These are phyloP conservation scores for Pegea sp. DNA, from an alignment of 23 tunicate species.

Conservation along the genomic window DNA sequence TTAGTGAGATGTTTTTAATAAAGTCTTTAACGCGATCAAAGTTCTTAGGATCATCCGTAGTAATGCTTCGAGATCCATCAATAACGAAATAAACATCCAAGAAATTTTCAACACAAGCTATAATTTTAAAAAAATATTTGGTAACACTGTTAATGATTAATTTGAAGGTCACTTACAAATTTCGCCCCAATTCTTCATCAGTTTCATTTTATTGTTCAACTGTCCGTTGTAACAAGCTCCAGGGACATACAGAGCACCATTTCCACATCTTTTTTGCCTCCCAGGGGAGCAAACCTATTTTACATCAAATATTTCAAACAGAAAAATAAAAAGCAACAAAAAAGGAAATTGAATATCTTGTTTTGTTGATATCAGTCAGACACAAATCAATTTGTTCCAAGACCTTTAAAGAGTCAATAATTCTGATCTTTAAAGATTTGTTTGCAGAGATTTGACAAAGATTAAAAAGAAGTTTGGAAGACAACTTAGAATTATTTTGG, in stretches of 20 bases:
- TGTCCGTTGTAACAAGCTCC: conserved; percentile 18
- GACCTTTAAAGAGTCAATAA: no score
- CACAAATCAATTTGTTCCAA: no score
- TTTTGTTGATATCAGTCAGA: no score
- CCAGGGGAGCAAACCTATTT: conserved; percentile 20
- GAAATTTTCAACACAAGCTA: conserved; percentile 11
- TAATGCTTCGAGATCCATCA: conserved; percentile 7
- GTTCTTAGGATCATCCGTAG: not conserved
- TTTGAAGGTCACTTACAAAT: conserved; percentile 4
- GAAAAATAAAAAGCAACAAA: not conserved
- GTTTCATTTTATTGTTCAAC: not conserved
- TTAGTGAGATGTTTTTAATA: not conserved
- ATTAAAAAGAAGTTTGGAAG: no score
- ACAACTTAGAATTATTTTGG: no score
- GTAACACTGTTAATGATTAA: not conserved
- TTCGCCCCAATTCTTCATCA: conserved; percentile 14
- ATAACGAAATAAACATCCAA: conserved; percentile 17
- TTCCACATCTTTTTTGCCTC: conserved; percentile 16
- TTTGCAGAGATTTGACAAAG: no score
- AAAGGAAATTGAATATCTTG: no score
- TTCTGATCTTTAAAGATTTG: no score
- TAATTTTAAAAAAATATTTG: not conserved
- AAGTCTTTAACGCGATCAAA: not conserved
- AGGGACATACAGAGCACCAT: conserved; percentile 1
- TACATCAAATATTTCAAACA: not conserved